Conservation (phyloP, 1,140 invertebrate species). For the Eciton burchellii region DNA sequence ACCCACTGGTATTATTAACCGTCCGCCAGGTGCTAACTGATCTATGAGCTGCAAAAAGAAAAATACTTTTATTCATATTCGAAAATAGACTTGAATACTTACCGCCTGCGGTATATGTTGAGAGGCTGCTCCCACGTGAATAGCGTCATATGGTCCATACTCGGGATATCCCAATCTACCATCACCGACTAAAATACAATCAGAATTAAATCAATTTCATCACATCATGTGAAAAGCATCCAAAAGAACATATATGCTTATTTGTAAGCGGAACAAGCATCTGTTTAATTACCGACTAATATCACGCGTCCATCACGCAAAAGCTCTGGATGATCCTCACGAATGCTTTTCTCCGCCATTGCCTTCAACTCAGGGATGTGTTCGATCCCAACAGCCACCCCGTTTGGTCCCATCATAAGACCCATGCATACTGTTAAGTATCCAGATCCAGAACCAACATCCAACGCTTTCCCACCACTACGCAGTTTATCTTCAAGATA, state of each 20-base stretch:
- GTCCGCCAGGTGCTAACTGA: slow-evolving; percentile 88
- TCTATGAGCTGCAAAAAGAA: slow-evolving; percentile 87
- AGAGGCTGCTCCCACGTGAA: slow-evolving; percentile 88
- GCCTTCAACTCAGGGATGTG: slow-evolving; percentile 95
- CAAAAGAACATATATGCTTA: neutral
- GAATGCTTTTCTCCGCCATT: slow-evolving; percentile 91
- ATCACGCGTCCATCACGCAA: slow-evolving; percentile 89
- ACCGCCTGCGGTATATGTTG: slow-evolving; percentile 87
- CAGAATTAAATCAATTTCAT: slow-evolving; percentile 1
- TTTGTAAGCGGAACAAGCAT: slow-evolving; percentile 1
- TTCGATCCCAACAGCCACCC: slow-evolving; percentile 95
- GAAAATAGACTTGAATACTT: slow-evolving; percentile 29
- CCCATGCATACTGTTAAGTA: slow-evolving; percentile 98
- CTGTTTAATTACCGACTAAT: slow-evolving; percentile 88
- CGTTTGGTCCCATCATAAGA: slow-evolving; percentile 92
- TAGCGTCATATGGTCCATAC: slow-evolving; percentile 89
- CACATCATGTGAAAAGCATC: neutral
- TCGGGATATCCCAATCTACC: slow-evolving; percentile 87
- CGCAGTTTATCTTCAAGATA: slow-evolving; percentile 93
- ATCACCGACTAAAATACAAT: slow-evolving; percentile 86
- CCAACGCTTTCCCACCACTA: slow-evolving; percentile 93
- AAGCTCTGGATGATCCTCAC: slow-evolving; percentile 90
- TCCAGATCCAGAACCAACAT: slow-evolving; percentile 98
- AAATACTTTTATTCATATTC: slow-evolving; percentile 85
- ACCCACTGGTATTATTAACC: slow-evolving; percentile 95